Evolutionary conservation across 2,888 invertebrate genomes (phyloP).

Genomic region (Oxystoma pomonae): DNA sequence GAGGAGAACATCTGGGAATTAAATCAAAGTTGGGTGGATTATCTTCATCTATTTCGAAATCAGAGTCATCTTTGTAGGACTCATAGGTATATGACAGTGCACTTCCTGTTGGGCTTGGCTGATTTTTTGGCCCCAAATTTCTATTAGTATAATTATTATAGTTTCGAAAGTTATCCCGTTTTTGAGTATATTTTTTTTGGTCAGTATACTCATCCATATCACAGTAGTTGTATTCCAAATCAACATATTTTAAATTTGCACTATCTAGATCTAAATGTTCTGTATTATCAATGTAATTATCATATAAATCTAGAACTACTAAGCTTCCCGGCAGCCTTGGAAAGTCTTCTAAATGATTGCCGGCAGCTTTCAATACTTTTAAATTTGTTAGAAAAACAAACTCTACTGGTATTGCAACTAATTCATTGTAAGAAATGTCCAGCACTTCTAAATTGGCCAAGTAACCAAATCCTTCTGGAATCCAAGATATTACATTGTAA

Average conservation of each 20-base stretch:
- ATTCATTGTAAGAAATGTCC: slow-evolving; percentile 29
- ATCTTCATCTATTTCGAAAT: slow-evolving; percentile 6
- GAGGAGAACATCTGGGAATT: slow-evolving; percentile 1
- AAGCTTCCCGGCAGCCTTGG: slow-evolving; percentile 24
- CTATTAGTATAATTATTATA: slow-evolving; percentile 1
- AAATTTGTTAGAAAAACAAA: slow-evolving; percentile 22
- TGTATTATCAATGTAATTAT: slow-evolving; percentile 27
- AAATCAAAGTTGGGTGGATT: not conserved
- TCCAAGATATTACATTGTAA: slow-evolving; percentile 30
- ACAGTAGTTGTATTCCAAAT: slow-evolving; percentile 30
- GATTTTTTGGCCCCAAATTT: not conserved
- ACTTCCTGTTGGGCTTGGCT: not conserved
- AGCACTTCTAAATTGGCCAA: slow-evolving; percentile 31
- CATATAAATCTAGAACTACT: slow-evolving; percentile 30
- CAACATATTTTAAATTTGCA: slow-evolving; percentile 17
- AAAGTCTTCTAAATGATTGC: slow-evolving; percentile 26
- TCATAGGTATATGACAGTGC: too few species aligned
- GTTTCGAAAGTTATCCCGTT: slow-evolving; percentile 22
- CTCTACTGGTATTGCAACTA: slow-evolving; percentile 26
- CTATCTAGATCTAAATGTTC: slow-evolving; percentile 8
- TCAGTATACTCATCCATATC: slow-evolving; percentile 15
- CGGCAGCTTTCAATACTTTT: slow-evolving; percentile 22
- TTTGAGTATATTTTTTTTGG: slow-evolving; percentile 20
- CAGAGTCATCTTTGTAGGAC: slow-evolving; percentile 7
- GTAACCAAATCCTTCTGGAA: slow-evolving; percentile 30